Evolutionary conservation across 1,140 invertebrate genomes (phyloP), one percentile per base, ranked within the genome.

Genomic region (Episyrphus balteatus): DNA sequence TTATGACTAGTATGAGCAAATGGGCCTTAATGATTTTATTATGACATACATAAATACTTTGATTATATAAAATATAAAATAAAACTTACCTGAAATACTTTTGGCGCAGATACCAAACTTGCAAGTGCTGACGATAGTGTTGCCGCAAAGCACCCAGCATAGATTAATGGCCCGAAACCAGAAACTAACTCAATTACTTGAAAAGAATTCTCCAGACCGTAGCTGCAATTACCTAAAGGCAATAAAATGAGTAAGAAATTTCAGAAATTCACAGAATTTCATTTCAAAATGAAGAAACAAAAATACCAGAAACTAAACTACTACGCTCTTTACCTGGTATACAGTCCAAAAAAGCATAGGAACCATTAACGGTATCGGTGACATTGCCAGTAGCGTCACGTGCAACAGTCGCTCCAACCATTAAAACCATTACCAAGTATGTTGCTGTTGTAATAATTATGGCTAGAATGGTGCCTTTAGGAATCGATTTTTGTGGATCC

Each of bases 131-230:
- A 96, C 3, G 92, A 95, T 11, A 99, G 69, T 1, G 95, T 96
- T 2, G 95, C 95, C 2, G 94, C 92, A 69, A 96, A 97, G 60
- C 93, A 96, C 0, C 94, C 95, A 19, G 88, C 90, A 59, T 94
- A 96, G 55, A 98, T 94, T 6, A 99, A 72, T 0, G 91, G 92
- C 2, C 91, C 88, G 69, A 88, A 92, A 1, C 73, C 84, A 0
- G 92, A 88, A 8, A 92, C 83, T 53, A 96, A 70, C 61, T 94
- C 88, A 71, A 98, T 93, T 13, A 92, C 84, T 85, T 90, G 60
- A 32, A 75, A 73, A 34, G 59, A 69, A 45, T 64, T 60, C 7
- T 92, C 83, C 33, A 87, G 72, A 9, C 92, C 92, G 64, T 82
- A 93, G 3, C 65, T 32, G 64, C 83, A 86, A 14, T 42, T 43